phyloP scores from a whole-genome alignment of 2,888 invertebrate species.

The Andrena fulva region DNA sequence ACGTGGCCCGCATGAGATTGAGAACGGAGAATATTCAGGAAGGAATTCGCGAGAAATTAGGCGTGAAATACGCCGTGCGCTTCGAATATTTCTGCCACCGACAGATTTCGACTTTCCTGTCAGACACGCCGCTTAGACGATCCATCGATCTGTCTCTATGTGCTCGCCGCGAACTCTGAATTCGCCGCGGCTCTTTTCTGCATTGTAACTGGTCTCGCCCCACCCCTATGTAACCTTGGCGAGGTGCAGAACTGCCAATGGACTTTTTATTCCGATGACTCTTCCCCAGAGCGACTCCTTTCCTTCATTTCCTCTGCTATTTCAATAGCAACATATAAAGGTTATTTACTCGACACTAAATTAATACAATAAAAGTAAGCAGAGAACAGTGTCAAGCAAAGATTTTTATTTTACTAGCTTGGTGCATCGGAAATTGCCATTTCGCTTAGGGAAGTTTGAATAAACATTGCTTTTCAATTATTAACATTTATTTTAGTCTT shows the following conservation, averaged over 20 bases:
- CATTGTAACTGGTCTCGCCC: slow-evolving; percentile 30
- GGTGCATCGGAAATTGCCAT: too few relatives aligned
- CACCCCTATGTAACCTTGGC: slow-evolving; percentile 16
- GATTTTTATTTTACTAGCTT: too few relatives aligned
- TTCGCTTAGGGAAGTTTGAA: too few relatives aligned
- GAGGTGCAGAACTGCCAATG: not conserved
- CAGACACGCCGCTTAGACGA: slow-evolving; percentile 56
- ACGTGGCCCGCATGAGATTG: slow-evolving; percentile 70
- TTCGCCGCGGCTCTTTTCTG: slow-evolving; percentile 46
- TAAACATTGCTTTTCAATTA: too few relatives aligned
- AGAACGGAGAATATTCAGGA: slow-evolving; percentile 79
- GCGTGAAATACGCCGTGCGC: slow-evolving; percentile 82
- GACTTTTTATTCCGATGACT: not conserved
- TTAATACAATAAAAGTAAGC: too few relatives aligned
- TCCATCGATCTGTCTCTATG: slow-evolving; percentile 47
- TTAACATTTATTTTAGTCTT: too few relatives aligned
- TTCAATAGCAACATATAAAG: too few relatives aligned
- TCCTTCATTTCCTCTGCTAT: not conserved
- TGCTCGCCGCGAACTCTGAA: slow-evolving; percentile 44
- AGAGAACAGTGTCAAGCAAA: too few relatives aligned
- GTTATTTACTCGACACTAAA: too few relatives aligned
- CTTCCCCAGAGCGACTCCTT: not conserved
- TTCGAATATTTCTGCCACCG: slow-evolving; percentile 79
- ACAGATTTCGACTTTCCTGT: slow-evolving; percentile 63
- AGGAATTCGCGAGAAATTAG: slow-evolving; percentile 81